Conservation (phyloP, 2,888 invertebrate species). For the Lissocephala sabroskyi region DNA sequence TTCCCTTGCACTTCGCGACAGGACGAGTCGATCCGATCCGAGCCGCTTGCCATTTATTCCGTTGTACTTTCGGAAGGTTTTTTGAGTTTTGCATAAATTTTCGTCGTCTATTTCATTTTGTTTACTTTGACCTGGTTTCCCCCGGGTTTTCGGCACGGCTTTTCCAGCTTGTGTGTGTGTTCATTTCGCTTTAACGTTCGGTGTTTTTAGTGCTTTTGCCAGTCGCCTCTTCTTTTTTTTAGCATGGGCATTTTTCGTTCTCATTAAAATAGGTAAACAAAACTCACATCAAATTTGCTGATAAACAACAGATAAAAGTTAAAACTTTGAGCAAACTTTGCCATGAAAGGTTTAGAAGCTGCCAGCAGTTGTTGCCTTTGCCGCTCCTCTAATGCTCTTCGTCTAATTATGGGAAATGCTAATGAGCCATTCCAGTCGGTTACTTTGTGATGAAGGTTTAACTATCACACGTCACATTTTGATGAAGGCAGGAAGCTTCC, state of each 20-base stretch:
- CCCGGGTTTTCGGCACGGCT: neutral
- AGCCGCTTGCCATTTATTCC: conserved; percentile 15
- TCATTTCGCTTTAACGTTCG: conserved; percentile 10
- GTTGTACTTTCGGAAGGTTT: conserved; percentile 19
- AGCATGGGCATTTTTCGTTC: conserved; percentile 48
- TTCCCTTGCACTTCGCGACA: conserved; percentile 42
- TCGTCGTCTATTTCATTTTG: conserved; percentile 45
- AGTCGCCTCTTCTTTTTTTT: conserved; percentile 16
- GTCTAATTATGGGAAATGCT: no score
- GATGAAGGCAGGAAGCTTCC: no score
- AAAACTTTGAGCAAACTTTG: conserved; percentile 52
- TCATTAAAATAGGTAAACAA: conserved; percentile 62
- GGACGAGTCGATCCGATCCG: neutral
- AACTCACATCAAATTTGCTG: conserved; percentile 62
- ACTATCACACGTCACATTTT: no score
- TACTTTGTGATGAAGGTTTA: no score
- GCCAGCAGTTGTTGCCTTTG: no score
- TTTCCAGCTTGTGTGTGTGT: neutral
- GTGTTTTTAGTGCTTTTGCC: conserved; percentile 26
- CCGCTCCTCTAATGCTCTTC: no score
- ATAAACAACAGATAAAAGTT: conserved; percentile 63
- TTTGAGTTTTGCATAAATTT: conserved; percentile 63
- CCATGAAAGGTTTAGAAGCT: neutral
- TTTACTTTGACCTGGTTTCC: conserved; percentile 66
- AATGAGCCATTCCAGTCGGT: no score